Percentiles rank a stretch among this genome's conserved stretches.
Evolutionary conservation across 2,113 vertebrate genomes (phyloP).

Genomic region (Coptodon rendalli): DNA sequence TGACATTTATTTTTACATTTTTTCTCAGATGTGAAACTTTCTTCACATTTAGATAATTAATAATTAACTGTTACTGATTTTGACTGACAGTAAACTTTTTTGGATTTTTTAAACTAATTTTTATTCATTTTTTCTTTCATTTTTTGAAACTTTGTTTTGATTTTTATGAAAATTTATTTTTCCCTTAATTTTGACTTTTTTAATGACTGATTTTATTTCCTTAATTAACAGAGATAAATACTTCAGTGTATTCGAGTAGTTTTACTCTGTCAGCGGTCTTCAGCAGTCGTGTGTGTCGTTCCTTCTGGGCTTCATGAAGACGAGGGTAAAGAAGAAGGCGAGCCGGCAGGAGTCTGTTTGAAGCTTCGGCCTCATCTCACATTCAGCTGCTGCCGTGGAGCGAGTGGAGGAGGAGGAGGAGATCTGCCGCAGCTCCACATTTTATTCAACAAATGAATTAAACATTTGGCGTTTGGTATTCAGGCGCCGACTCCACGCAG

Average conservation of each 20-base stretch:
- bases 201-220: accelerated
- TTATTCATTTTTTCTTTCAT: accelerated
- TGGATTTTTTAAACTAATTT: not conserved
- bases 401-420: not conserved
- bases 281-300: not conserved
- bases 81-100: not conserved
- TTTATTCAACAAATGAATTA: constrained; percentile 4
- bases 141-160: not conserved
- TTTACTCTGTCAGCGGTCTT: not conserved
- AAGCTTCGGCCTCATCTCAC: not conserved
- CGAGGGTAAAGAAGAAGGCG: not conserved
- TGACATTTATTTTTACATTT: not conserved
- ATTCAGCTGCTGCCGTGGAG: not conserved
- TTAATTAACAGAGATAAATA: not conserved
- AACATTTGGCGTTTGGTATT: not conserved
- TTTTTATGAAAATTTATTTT: not conserved
- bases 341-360: not conserved
- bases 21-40: not conserved
- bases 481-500: not conserved
- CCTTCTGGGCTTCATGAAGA: not conserved
- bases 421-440: not conserved
- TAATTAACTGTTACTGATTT: not conserved
- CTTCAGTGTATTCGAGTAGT: not conserved
- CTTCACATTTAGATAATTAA: not conserved
- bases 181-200: not conserved